Conservation (phyloP, 2,888 invertebrate species). For the Metopia argyrocephala region DNA sequence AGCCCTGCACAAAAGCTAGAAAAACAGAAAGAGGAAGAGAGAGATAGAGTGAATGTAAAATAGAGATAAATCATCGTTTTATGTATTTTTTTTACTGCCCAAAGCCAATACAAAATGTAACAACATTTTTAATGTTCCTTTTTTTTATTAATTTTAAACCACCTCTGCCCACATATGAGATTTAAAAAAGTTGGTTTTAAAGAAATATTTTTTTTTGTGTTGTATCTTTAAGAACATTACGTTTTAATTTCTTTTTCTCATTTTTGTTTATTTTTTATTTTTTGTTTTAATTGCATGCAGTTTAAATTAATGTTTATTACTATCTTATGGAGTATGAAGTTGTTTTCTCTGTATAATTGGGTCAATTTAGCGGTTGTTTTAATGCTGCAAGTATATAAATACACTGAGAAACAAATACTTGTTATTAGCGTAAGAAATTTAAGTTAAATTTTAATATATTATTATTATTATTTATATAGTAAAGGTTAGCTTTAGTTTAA, state of each 20-base stretch:
- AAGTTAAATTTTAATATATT: too few species aligned
- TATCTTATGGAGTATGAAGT: constrained; percentile 3
- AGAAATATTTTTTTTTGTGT: not conserved
- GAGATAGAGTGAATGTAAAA: not conserved
- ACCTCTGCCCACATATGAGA: too few species aligned
- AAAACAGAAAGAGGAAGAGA: not conserved
- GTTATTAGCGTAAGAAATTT: too few species aligned
- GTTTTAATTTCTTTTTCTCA: not conserved
- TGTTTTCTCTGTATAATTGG: constrained; percentile 40
- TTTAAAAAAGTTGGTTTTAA: not conserved
- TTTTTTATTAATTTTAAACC: constrained; percentile 2
- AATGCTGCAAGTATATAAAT: not conserved
- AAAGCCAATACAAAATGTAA: constrained; percentile 16
- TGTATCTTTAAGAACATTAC: not conserved
- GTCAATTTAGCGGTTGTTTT: constrained; percentile 46
- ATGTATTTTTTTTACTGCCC: not conserved
- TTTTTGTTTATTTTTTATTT: constrained; percentile 2
- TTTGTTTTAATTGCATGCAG: constrained; percentile 24
- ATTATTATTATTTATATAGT: too few species aligned
- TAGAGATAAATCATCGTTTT: not conserved
- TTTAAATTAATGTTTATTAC: constrained; percentile 38
- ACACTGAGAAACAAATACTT: not conserved
- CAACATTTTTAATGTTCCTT: constrained; percentile 4
- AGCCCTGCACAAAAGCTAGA: not conserved
- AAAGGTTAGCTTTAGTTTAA: too few species aligned